phyloP scores from a whole-genome alignment of 1,140 invertebrate species.

The Drosophila pallidifrons region DNA sequence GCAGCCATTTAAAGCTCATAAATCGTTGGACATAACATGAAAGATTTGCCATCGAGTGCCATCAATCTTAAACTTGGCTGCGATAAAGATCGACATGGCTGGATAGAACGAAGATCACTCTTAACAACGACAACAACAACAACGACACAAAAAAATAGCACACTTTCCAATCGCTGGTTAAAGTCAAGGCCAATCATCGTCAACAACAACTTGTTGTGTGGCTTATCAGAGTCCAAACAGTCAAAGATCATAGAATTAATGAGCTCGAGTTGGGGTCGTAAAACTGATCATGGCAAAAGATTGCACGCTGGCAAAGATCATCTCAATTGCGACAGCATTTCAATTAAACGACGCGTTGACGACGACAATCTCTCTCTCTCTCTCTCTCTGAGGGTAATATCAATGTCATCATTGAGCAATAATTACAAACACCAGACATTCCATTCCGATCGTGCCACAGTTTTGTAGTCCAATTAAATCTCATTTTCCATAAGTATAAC shows the following conservation, averaged over 20 bases:
- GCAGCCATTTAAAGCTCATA: conserved; percentile 67
- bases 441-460: conserved; percentile 66
- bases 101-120: neutral
- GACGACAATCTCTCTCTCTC: conserved; percentile 1
- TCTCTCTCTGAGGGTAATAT: conserved; percentile 32
- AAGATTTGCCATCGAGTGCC: neutral
- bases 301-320: conserved; percentile 33
- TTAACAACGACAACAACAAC: no score
- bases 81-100: conserved; percentile 18
- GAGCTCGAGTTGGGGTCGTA: conserved; percentile 3
- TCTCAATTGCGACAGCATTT: conserved; percentile 40
- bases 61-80: conserved; percentile 54
- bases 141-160: neutral
- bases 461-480: conserved; percentile 55
- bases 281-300: conserved; percentile 25
- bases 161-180: neutral
- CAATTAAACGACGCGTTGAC: conserved; percentile 43
- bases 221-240: conserved; percentile 18
- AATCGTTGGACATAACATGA: conserved; percentile 45
- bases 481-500: conserved; percentile 73
- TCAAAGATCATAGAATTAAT: conserved; percentile 19
- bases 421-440: conserved; percentile 10
- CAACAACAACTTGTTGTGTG: conserved; percentile 23
- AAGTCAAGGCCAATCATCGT: conserved; percentile 1
- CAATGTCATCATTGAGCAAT: conserved; percentile 72